Percentiles rank a stretch among this genome's conserved stretches.
Evolutionary conservation across 2,797 vertebrate species (phyloP).

Genomic region (Anguilla marmorata): DNA sequence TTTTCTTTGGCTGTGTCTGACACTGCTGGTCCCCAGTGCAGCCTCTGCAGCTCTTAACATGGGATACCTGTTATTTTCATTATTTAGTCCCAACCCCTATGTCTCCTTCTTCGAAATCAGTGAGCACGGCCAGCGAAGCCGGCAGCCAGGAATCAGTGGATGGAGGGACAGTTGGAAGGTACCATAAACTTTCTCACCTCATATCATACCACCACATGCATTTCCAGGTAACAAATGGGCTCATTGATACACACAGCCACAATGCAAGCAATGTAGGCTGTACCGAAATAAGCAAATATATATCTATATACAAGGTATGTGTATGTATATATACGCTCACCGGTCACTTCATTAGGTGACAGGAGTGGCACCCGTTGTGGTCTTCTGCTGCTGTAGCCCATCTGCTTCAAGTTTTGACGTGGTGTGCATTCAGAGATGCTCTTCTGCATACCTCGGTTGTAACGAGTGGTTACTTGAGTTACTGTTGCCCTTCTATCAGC

Average conservation of each 20-base stretch:
- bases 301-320: no score
- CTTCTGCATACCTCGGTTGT: no score
- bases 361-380: no score
- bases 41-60: constrained; percentile 86
- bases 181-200: constrained; percentile 39
- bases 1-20: constrained; percentile 75
- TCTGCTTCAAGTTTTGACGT: no score
- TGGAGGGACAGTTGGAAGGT: constrained; percentile 80
- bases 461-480: no score
- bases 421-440: no score
- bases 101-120: constrained; percentile 90
- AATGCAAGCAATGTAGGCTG: neutral
- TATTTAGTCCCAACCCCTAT: constrained; percentile 93
- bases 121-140: constrained; percentile 86
- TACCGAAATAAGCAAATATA: no score
- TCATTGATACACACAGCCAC: neutral
- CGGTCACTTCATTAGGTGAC: no score
- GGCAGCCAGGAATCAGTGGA: constrained; percentile 88
- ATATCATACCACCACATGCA: neutral
- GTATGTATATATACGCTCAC: no score
- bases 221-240: neutral
- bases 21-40: constrained; percentile 83
- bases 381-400: no score
- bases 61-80: constrained; percentile 88
- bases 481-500: no score